Evolutionary conservation across 2,888 invertebrate species (phyloP), one percentile per base, ranked within the genome.

Genomic region (Notodonta ziczac): DNA sequence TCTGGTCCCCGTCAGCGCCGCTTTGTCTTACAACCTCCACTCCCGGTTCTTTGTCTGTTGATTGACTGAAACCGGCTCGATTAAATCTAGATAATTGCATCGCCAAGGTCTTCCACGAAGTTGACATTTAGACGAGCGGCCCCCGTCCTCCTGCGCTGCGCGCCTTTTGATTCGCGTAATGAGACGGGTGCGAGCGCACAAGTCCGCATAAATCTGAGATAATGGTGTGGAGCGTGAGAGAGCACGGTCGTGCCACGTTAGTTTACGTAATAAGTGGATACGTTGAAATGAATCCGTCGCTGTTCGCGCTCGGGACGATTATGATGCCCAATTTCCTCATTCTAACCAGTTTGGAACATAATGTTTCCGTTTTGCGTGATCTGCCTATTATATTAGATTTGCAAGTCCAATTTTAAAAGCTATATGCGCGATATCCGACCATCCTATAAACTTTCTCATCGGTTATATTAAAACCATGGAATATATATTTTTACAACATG

Each of bases 151-250:
- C 77, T 70, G 77, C 69, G 62, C 64, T 63, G 81, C 81, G 78
- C 81, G 78, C 80, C 83, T 88, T 88, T 87, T 87, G 86, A 89
- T 88, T 82, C 82, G 78, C 84, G 83, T 90, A 91, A 91, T 88
- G 88, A 90, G 89, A 86, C 86, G 85, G 82, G 87, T 86, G 88
- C 85, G 84, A 84, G 84, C 74, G 80, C 82, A 68, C 77, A 83
- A 83, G 85, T 87, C 85, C 84, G 85, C 87, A 90, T 89, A 89
- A 89, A 90, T 87, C 86, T 85, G 74, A 84, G 81, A 86, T 89
- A 88, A 90, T 90, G 84, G 87, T 78, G 83, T 76, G 74, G 82
- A 89, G 84, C 90, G 89, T 91, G 90, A 91, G 89, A 89, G 88
- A 89, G 87, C 85, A 78, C 81, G 75, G 84, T 90, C 89, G 89